These are phyloP conservation scores for Chaenodraco wilsoni DNA, from an alignment of 2,797 vertebrate species.

Conservation along the genomic window DNA sequence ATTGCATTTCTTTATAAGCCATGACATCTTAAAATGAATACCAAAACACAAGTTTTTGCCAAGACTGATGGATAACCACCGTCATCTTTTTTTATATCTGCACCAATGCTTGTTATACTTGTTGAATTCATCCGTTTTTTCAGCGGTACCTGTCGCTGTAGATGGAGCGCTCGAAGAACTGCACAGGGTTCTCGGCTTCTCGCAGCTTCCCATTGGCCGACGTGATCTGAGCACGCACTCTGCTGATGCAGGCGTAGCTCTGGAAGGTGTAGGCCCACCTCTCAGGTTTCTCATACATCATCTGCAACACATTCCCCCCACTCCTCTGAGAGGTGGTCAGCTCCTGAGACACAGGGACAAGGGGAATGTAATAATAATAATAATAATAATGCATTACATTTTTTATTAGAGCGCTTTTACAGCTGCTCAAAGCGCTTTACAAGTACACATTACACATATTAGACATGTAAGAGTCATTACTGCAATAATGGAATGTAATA, in stretches of 20 bases:
- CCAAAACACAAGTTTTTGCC: not conserved
- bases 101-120: not conserved
- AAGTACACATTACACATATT: no score
- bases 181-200: constrained; percentile 84
- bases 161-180: constrained; percentile 93
- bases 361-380: not conserved
- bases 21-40: not conserved
- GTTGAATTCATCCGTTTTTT: not conserved
- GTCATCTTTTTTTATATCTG: not conserved
- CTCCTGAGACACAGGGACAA: constrained; percentile 79
- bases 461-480: no score
- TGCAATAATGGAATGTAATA: not conserved
- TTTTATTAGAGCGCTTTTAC: no score
- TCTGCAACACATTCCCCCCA: constrained; percentile 90
- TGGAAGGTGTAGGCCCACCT: constrained; percentile 97
- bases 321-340: constrained; percentile 90
- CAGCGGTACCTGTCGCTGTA: constrained; percentile 92
- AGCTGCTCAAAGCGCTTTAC: no score
- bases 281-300: constrained; percentile 96
- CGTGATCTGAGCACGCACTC: constrained; percentile 89
- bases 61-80: not conserved
- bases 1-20: not conserved
- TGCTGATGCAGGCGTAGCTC: constrained; percentile 92
- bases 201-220: constrained; percentile 81
- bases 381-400: no score